These are phyloP conservation scores for Neolamprologus variostigma DNA, from an alignment of 2,113 vertebrate genomes.

Conservation along the genomic window DNA sequence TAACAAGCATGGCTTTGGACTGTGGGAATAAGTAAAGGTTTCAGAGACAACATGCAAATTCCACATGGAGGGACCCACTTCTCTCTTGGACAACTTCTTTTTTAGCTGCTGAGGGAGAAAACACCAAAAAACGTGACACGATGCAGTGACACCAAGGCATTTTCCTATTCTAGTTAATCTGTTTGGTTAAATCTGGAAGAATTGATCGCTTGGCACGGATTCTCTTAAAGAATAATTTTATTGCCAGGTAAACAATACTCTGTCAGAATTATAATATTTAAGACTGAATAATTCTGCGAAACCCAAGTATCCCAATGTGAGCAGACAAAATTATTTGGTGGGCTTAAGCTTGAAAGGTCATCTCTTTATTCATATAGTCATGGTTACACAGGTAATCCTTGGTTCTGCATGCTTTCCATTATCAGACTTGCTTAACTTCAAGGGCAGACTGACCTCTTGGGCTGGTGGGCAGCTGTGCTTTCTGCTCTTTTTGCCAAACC, in stretches of 20 bases:
- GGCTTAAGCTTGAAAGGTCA: background rate
- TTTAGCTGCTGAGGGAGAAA: background rate
- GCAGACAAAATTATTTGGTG: background rate
- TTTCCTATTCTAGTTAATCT: background rate
- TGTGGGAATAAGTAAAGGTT: background rate
- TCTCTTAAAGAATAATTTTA: background rate
- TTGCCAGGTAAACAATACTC: background rate
- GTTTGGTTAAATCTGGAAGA: background rate
- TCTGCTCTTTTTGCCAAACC: background rate
- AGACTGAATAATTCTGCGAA: background rate
- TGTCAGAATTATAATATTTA: background rate
- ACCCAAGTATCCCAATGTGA: background rate
- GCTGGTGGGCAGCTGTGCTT: background rate
- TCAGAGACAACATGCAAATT: background rate
- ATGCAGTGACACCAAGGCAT: background rate
- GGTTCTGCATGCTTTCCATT: background rate
- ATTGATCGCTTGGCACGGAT: background rate
- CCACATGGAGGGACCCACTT: background rate
- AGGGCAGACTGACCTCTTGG: background rate
- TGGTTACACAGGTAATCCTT: background rate
- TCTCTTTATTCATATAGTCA: background rate
- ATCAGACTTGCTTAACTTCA: background rate
- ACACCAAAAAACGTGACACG: fast-evolving
- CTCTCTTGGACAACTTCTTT: background rate
- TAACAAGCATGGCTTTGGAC: background rate